Evolutionary conservation across 2,888 invertebrate genomes (phyloP), one percentile per base, ranked within the genome.

Genomic region (Atrina japonica): DNA sequence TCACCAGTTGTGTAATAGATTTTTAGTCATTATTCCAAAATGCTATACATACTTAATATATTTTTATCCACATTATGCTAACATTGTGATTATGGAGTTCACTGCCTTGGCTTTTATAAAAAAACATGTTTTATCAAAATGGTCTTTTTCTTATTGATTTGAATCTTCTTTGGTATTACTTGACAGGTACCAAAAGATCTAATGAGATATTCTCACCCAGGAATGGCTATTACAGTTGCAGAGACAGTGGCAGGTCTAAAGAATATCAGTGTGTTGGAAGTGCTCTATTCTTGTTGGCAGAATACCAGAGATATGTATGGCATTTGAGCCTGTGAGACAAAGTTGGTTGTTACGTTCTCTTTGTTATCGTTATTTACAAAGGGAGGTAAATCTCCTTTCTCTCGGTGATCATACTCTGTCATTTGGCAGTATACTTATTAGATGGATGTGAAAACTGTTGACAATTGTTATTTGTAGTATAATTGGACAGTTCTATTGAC

Each of bases 191-290:
- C 84, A 1, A 77, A 77, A 43, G 75, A 75, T 25, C 77, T 79
- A 5, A 45, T 84, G 55, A 68, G 71, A 16, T 75, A 75, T 18
- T 90, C 90, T 21, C 89, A 90, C 76, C 91, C 91, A 11, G 91
- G 91, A 6, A 73, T 91, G 80, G 91, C 89, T 14, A 77, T 90
- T 18, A 86, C 86, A 49, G 90, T 90, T 3, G 91, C 91, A 16
- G 88, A 88, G 41, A 86, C 88, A 70, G 84, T 91, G 29, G 90
- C 91, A 21, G 73, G 82, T 21, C 66, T 88, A 21, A 82, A 83
- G 59, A 77, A 78, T 30, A 73, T 85, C 29, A 60, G 84, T 14
- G 79, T 90, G 3, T 80, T 86, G 21, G 78, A 83, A 25, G 86
- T 91, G 5, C 68, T 91, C 7, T 43, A 80, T 55, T 80, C 79